Conservation (phyloP, 2,113 vertebrate genomes). For the Clupea harengus region DNA sequence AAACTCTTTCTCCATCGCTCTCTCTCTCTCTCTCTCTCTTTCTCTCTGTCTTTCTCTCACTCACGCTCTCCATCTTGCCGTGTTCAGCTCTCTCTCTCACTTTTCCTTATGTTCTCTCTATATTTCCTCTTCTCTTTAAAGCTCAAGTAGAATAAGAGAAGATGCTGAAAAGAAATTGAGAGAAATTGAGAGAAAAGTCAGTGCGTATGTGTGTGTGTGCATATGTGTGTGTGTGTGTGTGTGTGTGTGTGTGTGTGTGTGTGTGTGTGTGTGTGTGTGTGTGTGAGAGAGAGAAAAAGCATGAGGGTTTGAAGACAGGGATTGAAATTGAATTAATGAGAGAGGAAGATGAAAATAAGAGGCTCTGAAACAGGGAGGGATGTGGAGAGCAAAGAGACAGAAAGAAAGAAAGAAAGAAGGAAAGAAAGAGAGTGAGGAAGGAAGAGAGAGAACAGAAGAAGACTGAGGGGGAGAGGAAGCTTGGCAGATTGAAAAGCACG, state of each 20-base stretch:
- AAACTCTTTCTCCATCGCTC: background rate
- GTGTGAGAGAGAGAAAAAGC: background rate
- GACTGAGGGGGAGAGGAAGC: background rate
- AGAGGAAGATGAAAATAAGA: too few species aligned
- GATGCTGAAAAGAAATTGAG: too few species aligned
- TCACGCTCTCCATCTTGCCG: too few species aligned
- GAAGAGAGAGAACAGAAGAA: background rate
- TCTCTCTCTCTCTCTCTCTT: background rate
- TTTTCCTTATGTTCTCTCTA: background rate
- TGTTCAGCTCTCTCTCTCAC: background rate
- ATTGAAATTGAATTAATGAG: too few species aligned
- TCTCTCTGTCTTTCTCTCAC: background rate
- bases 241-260: too few species aligned
- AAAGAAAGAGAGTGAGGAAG: background rate
- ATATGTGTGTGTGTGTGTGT: too few species aligned
- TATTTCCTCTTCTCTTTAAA: background rate
- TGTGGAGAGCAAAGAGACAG: background rate
- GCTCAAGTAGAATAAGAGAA: too few species aligned
- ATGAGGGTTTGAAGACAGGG: too few species aligned
- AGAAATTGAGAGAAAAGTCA: too few species aligned
- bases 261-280: too few species aligned
- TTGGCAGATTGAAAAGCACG: background rate
- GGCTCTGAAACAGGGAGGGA: background rate
- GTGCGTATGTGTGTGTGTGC: too few species aligned
- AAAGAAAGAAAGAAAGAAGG: too few species aligned